Evolutionary conservation across 2,888 invertebrate genomes (phyloP).

Genomic region (Leucozona laternaria): DNA sequence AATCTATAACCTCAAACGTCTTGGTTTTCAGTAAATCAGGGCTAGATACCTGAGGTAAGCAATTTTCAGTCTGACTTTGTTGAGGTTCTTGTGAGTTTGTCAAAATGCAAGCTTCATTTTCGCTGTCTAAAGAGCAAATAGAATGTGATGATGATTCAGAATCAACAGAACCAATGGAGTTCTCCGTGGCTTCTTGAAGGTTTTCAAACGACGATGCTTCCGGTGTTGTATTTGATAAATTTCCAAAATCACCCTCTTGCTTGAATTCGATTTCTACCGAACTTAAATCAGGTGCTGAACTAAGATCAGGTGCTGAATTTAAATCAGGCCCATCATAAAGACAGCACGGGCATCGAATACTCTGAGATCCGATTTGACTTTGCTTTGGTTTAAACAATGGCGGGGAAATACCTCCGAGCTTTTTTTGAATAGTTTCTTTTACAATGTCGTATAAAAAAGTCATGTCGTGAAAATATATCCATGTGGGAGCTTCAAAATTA

Average conservation of each 20-base stretch:
- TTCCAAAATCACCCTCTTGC: background rate
- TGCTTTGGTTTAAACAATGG: slow-evolving; percentile 25
- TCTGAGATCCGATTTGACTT: background rate
- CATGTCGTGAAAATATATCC: slow-evolving; percentile 59
- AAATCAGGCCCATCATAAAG: background rate
- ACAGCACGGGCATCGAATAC: slow-evolving; percentile 43
- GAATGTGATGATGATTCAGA: background rate
- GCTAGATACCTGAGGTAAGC: background rate
- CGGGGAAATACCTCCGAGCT: slow-evolving; percentile 50
- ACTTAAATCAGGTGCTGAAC: background rate
- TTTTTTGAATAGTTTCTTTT: slow-evolving; percentile 10
- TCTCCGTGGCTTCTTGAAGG: background rate
- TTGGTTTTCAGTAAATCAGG: background rate
- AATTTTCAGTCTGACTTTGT: background rate
- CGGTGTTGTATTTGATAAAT: background rate
- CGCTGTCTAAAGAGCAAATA: background rate
- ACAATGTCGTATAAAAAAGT: slow-evolving; percentile 37
- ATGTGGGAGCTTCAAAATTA: slow-evolving; percentile 5
- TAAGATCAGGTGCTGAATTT: background rate
- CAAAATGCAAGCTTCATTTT: background rate
- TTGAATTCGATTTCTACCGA: background rate
- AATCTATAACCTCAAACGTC: background rate
- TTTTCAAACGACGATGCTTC: background rate
- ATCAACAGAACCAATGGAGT: background rate
- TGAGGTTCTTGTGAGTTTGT: background rate